Conservation (phyloP, 2,888 invertebrate genomes). For the Chironomus tentans region DNA sequence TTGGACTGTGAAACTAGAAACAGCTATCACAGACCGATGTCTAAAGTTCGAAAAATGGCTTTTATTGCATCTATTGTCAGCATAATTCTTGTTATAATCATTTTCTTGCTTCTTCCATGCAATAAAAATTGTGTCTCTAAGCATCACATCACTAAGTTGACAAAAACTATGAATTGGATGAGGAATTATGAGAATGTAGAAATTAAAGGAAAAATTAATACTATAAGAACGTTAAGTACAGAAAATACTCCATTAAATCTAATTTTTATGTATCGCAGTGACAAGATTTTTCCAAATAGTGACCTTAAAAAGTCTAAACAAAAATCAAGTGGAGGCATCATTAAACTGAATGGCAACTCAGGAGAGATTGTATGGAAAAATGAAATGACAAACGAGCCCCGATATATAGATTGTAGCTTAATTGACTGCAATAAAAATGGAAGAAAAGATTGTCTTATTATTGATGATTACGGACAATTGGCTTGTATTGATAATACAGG, state of each 20-base stretch:
- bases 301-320: constrained; percentile 33
- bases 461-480: constrained; percentile 58
- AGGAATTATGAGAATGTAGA: constrained; percentile 59
- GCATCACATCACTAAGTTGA: constrained; percentile 40
- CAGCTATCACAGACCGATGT: constrained; percentile 49
- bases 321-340: constrained; percentile 53
- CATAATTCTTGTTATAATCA: constrained; percentile 59
- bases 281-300: constrained; percentile 49
- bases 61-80: constrained; percentile 61
- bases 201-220: constrained; percentile 58
- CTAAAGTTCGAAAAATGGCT: constrained; percentile 55
- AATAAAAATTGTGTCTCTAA: constrained; percentile 55
- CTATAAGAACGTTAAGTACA: constrained; percentile 54
- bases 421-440: constrained; percentile 65
- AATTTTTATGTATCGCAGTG: constrained; percentile 63
- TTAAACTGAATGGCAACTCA: constrained; percentile 58
- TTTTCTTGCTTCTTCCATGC: constrained; percentile 68
- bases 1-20: constrained; percentile 3
- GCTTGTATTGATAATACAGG: constrained; percentile 54
- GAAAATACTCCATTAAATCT: constrained; percentile 52
- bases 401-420: constrained; percentile 61
- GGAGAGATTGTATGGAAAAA: constrained; percentile 68
- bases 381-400: constrained; percentile 57
- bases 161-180: constrained; percentile 59
- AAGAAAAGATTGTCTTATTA: constrained; percentile 63